Evolutionary conservation across 2,888 invertebrate genomes (phyloP).

Genomic region (Lutraria lutraria): DNA sequence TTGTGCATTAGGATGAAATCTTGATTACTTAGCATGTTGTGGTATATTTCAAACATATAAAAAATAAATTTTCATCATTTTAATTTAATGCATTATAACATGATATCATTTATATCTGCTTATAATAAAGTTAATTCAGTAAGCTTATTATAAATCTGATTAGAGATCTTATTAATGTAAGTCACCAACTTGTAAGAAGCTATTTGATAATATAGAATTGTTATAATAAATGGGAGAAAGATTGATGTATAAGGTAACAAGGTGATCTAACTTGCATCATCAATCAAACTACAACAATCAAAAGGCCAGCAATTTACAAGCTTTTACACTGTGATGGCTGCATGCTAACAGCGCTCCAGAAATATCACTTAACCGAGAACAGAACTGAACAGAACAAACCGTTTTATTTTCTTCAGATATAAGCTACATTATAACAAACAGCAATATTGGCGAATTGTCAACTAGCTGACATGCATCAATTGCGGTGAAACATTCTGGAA

Average conservation of each 20-base stretch:
- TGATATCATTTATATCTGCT: too few species aligned
- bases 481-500: background rate
- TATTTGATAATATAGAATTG: background rate
- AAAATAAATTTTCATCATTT: too few species aligned
- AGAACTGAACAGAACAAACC: too few species aligned
- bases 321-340: background rate
- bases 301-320: background rate
- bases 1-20: too few species aligned
- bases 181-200: background rate
- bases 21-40: too few species aligned
- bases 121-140: background rate
- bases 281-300: background rate
- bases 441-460: background rate
- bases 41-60: too few species aligned
- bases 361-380: too few species aligned
- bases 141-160: background rate
- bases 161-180: background rate
- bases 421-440: background rate
- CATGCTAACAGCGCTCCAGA: background rate
- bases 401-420: too few species aligned
- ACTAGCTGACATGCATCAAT: background rate
- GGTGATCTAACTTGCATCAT: background rate
- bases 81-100: too few species aligned
- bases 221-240: background rate
- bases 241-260: slow-evolving; percentile 4